A percentile compares a stretch with the other conserved stretches of the same genome.
phyloP scores from a whole-genome alignment of 2,888 invertebrate species.

The Ernsta delagoae region DNA sequence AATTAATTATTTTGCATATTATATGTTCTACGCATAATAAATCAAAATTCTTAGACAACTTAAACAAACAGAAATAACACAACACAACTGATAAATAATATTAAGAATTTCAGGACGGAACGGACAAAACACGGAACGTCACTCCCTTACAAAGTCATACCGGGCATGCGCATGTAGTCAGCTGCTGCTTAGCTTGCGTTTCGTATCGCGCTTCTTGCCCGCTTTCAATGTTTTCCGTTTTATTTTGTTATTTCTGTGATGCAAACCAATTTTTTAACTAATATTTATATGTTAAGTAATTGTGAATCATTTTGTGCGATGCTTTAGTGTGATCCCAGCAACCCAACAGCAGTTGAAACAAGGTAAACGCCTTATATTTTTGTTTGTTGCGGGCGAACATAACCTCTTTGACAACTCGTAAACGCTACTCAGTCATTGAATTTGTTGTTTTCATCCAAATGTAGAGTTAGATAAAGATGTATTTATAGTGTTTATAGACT shows the following conservation, averaged over 20 bases:
- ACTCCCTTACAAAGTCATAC: conserved; percentile 67
- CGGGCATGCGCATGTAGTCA: conserved; percentile 80
- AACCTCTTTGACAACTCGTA: conserved; percentile 75
- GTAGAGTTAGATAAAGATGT: conserved; percentile 11
- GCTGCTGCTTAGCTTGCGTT: conserved; percentile 89
- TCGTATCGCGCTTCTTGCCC: conserved; percentile 86
- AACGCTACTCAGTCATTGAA: conserved; percentile 66
- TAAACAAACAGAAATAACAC: neutral
- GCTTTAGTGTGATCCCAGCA: conserved; percentile 71
- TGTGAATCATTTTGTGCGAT: conserved; percentile 74
- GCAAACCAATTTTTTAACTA: conserved; percentile 81
- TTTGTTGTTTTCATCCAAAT: conserved; percentile 32
- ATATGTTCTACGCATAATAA: neutral
- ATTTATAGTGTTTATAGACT: conserved; percentile 8
- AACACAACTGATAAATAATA: neutral
- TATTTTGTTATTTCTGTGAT: conserved; percentile 85
- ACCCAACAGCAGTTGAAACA: conserved; percentile 65
- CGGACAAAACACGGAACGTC: conserved; percentile 25
- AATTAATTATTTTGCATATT: neutral
- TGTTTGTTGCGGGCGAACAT: conserved; percentile 80
- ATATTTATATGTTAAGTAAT: conserved; percentile 69
- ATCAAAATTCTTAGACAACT: neutral
- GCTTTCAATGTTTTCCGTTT: conserved; percentile 86
- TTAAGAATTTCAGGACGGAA: conserved; percentile 1
- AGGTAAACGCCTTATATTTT: conserved; percentile 85